Evolutionary conservation across 2,888 invertebrate genomes (phyloP).

Genomic region (Silvanus unidentatus): DNA sequence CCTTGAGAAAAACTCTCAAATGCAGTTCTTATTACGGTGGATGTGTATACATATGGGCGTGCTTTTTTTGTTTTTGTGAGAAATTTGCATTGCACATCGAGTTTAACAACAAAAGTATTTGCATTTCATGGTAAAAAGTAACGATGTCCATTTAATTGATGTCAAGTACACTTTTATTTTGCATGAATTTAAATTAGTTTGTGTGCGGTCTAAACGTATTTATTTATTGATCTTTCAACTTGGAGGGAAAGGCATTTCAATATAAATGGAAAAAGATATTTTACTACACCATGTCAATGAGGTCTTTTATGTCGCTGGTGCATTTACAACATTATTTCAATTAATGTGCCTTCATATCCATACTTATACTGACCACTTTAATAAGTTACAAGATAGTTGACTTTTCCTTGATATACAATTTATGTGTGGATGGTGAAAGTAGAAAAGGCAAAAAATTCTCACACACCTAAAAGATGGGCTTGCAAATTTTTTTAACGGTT

Average conservation of each 20-base stretch:
- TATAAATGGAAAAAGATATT: constrained; percentile 4
- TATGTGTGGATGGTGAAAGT: too few relatives aligned
- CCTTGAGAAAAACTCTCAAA: background rate
- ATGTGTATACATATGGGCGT: background rate
- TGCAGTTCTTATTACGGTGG: background rate
- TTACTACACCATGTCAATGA: constrained; percentile 16
- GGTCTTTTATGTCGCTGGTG: too few relatives aligned
- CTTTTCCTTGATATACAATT: too few relatives aligned
- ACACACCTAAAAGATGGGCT: too few relatives aligned
- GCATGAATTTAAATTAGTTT: constrained; percentile 24
- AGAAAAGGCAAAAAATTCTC: too few relatives aligned
- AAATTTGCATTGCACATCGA: too few relatives aligned
- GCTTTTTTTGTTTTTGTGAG: constrained; percentile 11
- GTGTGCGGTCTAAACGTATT: constrained; percentile 23
- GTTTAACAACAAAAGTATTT: constrained; percentile 13
- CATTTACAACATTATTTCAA: too few relatives aligned
- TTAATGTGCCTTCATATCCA: too few relatives aligned
- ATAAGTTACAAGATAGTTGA: too few relatives aligned
- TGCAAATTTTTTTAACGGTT: constrained; percentile 15
- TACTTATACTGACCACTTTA: too few relatives aligned
- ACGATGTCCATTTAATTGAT: constrained; percentile 36
- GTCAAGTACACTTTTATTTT: constrained; percentile 25
- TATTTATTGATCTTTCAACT: constrained; percentile 12
- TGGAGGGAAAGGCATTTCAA: constrained; percentile 11
- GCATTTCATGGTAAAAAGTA: constrained; percentile 21